phyloP scores from a whole-genome alignment of 2,888 invertebrate species.

The Gastracanthus pulcherrimus region DNA sequence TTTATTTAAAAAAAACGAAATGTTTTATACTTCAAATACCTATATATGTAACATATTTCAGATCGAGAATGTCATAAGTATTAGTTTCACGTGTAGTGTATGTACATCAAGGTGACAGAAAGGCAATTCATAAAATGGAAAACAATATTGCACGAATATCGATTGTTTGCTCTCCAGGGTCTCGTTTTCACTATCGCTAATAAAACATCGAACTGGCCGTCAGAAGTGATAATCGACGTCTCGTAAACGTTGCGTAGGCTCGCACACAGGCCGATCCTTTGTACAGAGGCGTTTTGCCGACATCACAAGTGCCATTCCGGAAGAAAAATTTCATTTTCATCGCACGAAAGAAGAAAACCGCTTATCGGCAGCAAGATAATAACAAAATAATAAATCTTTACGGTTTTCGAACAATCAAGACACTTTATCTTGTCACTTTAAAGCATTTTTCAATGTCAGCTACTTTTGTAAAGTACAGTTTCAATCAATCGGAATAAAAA shows the following conservation, averaged over 20 bases:
- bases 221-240: constrained; percentile 39
- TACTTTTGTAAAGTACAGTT: background rate
- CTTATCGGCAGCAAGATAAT: constrained; percentile 23
- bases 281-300: constrained; percentile 19
- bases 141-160: constrained; percentile 58
- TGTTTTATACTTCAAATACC: too few species aligned
- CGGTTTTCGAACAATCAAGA: constrained; percentile 25
- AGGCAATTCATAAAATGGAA: background rate
- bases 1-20: too few species aligned
- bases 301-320: background rate
- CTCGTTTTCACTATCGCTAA: constrained; percentile 67
- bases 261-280: constrained; percentile 24
- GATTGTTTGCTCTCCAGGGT: constrained; percentile 65
- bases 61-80: too few species aligned
- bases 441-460: constrained; percentile 39
- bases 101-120: background rate
- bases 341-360: constrained; percentile 26
- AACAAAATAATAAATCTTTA: constrained; percentile 55
- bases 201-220: constrained; percentile 68
- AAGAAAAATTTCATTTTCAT: constrained; percentile 45
- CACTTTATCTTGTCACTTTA: constrained; percentile 37
- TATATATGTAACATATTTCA: too few species aligned
- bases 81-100: too few species aligned
- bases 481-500: too few species aligned
- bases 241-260: background rate